Evolutionary conservation across 2,113 vertebrate genomes (phyloP).

Genomic region (Stictonetta naevosa): DNA sequence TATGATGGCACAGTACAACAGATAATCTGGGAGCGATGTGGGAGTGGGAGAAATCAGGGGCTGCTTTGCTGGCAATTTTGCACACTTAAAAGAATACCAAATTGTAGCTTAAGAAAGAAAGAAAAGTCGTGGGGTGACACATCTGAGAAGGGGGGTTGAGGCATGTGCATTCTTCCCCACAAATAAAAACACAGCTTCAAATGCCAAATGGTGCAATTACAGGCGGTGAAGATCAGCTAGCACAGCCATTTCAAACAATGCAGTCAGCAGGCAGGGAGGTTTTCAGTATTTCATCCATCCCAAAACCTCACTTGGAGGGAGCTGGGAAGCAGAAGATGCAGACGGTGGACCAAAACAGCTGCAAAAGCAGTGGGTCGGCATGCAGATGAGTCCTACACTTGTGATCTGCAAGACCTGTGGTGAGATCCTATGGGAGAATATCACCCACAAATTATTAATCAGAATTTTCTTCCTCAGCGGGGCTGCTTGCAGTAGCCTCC

Average conservation of each 20-base stretch:
- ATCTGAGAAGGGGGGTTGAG: conserved; percentile 2
- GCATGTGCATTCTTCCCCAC: conserved; percentile 10
- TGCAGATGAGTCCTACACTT: not conserved
- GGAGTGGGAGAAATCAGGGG: not conserved
- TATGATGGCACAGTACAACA: conserved; percentile 42
- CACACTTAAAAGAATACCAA: conserved; percentile 16
- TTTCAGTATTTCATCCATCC: not conserved
- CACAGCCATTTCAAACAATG: not conserved
- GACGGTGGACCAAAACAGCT: not conserved
- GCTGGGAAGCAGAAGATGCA: not conserved
- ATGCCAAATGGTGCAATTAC: not conserved
- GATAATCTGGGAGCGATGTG: conserved; percentile 26
- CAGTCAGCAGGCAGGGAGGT: not conserved
- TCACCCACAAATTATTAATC: not conserved
- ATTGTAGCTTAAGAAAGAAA: conserved; percentile 19
- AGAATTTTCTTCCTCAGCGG: not conserved
- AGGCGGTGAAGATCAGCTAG: not conserved
- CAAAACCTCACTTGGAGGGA: not conserved
- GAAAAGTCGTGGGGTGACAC: conserved; percentile 30
- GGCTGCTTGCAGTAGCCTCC: not conserved
- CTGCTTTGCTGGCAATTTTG: not conserved
- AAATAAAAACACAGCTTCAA: conserved; percentile 22
- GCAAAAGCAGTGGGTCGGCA: not conserved
- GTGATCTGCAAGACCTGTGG: not conserved
- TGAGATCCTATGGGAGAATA: not conserved